A percentile compares a stretch with the other conserved stretches of the same genome.
Evolutionary conservation across 2,797 vertebrate species (phyloP).

Genomic region (Brachyalestes nurse): DNA sequence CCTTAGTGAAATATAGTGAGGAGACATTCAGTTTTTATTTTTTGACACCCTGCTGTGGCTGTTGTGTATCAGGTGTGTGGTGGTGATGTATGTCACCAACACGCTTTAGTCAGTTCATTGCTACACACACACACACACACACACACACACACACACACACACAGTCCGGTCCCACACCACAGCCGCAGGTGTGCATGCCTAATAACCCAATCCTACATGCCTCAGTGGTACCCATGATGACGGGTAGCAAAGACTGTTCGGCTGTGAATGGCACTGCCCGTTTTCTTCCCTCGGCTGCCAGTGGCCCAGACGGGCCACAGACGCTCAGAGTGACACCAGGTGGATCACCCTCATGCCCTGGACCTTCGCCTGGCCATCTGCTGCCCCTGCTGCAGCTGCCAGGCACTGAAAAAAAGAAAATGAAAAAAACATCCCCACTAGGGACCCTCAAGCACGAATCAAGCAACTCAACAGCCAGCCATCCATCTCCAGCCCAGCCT

Average conservation of each 20-base stretch:
- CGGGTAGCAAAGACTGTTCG: conserved; percentile 28
- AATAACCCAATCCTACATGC: conserved; percentile 33
- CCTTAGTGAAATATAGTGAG: background rate
- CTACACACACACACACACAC: background rate
- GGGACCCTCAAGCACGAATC: conserved; percentile 52
- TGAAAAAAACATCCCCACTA: conserved; percentile 35
- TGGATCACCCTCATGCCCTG: conserved; percentile 66
- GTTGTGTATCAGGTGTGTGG: background rate
- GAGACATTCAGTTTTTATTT: background rate
- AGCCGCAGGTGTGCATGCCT: conserved; percentile 41
- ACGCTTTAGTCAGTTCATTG: background rate
- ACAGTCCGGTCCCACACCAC: conserved; percentile 1
- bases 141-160: conserved; percentile 20
- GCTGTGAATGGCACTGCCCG: conserved; percentile 34
- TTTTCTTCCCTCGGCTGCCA: conserved; percentile 38
- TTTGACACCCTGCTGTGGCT: background rate
- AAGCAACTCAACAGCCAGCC: conserved; percentile 30
- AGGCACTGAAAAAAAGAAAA: conserved; percentile 57
- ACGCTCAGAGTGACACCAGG: conserved; percentile 69
- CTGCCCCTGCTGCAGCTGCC: conserved; percentile 70
- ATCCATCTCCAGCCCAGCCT: conserved; percentile 53
- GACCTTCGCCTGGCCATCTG: conserved; percentile 73
- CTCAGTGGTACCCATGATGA: conserved; percentile 28
- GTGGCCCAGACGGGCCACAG: conserved; percentile 67
- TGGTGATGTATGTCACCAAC: background rate